These are phyloP conservation scores for Chrysolina oricalcia DNA, from an alignment of 2,888 invertebrate species.

Conservation along the genomic window DNA sequence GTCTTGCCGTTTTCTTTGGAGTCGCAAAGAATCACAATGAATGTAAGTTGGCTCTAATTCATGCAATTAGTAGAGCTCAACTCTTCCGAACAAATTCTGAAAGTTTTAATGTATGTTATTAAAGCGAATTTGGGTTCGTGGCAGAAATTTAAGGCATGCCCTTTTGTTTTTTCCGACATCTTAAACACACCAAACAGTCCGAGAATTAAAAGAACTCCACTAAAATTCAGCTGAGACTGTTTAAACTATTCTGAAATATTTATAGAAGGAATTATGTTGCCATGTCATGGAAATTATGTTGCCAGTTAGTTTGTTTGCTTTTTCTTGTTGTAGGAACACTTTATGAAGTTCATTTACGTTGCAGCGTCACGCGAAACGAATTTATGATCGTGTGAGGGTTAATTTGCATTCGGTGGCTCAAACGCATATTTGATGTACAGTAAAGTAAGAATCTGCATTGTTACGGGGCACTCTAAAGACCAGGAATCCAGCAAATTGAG, in stretches of 20 bases:
- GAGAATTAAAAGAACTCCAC: conserved; percentile 51
- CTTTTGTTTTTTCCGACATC: conserved; percentile 54
- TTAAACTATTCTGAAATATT: conserved; percentile 45
- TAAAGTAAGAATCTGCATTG: too few species aligned
- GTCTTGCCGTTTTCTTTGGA: conserved; percentile 50
- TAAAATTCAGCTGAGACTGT: conserved; percentile 45
- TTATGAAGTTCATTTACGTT: conserved; percentile 17
- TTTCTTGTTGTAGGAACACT: conserved; percentile 18
- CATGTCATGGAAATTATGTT: conserved; percentile 42
- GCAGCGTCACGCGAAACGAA: conserved; percentile 1
- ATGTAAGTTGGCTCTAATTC: conserved; percentile 70
- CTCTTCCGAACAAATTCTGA: conserved; percentile 68
- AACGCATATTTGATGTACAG: neutral
- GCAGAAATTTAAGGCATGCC: conserved; percentile 58
- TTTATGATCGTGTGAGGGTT: neutral
- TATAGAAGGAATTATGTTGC: conserved; percentile 45
- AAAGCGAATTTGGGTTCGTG: conserved; percentile 68
- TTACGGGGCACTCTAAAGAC: too few species aligned
- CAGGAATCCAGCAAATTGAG: too few species aligned
- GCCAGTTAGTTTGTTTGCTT: conserved; percentile 19
- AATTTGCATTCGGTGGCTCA: neutral
- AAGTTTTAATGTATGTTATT: conserved; percentile 71
- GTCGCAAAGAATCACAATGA: conserved; percentile 70
- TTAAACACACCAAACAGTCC: conserved; percentile 54
- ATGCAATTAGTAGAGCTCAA: conserved; percentile 70